Evolutionary conservation across 2,797 vertebrate species (phyloP).

Genomic region (Micromesistius poutassou): DNA sequence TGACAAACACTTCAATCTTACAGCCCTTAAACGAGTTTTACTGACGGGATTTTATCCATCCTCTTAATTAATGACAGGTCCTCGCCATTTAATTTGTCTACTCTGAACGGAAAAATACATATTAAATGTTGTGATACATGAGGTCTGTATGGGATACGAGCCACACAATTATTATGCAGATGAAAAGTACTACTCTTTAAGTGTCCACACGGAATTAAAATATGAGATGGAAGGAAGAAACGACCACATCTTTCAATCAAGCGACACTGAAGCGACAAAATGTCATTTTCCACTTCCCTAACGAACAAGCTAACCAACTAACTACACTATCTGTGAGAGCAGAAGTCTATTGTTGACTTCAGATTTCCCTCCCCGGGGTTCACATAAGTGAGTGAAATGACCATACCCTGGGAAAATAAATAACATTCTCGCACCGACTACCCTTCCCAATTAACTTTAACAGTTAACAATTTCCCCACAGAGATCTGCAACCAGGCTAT

Average conservation of each 20-base stretch:
- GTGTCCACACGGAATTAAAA: not conserved
- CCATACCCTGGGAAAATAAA: conserved; percentile 23
- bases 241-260: not conserved
- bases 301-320: not conserved
- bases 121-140: conserved; percentile 19
- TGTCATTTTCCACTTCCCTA: not conserved
- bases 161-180: conserved; percentile 6
- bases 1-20: conserved; percentile 48
- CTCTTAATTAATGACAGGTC: conserved; percentile 45
- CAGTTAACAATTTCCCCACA: conserved; percentile 60
- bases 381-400: not conserved
- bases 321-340: not conserved
- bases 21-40: conserved; percentile 41
- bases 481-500: conserved; percentile 52
- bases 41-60: conserved; percentile 27
- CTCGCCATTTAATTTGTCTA: conserved; percentile 37
- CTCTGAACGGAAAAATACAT: conserved; percentile 26
- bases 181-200: conserved; percentile 4
- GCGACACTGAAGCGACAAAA: not conserved
- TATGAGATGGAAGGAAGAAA: not conserved
- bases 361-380: not conserved
- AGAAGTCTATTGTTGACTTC: not conserved
- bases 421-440: conserved; percentile 38
- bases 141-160: not conserved
- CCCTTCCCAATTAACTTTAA: conserved; percentile 60